Conservation (phyloP, 2,113 vertebrate species). For the Herpetotheres cachinnans region DNA sequence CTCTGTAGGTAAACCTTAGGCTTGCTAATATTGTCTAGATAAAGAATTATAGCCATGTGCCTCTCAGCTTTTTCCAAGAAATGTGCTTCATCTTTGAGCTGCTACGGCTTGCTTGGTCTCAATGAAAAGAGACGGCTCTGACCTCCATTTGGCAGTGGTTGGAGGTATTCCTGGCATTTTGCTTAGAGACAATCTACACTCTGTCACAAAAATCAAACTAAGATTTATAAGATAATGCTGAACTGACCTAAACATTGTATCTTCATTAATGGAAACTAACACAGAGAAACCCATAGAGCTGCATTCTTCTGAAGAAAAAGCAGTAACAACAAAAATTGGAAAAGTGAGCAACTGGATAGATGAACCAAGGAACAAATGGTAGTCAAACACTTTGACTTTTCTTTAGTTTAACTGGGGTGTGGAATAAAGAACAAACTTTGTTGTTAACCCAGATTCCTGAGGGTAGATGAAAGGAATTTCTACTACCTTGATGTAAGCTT, state of each 20-base stretch:
- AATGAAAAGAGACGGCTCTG: constrained; percentile 39
- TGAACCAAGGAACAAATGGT: neutral
- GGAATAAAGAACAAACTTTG: neutral
- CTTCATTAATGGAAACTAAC: neutral
- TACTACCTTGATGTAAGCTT: neutral
- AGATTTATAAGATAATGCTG: constrained; percentile 56
- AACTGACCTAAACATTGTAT: constrained; percentile 7
- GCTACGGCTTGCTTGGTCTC: neutral
- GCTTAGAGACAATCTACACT: constrained; percentile 41
- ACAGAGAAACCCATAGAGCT: neutral
- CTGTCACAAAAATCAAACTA: constrained; percentile 52
- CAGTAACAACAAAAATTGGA: neutral
- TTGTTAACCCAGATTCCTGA: neutral
- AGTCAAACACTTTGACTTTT: neutral
- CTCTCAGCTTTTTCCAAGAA: neutral
- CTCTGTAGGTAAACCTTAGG: neutral
- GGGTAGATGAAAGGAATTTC: neutral
- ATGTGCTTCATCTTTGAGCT: neutral
- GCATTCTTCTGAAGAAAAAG: neutral
- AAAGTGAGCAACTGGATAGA: neutral
- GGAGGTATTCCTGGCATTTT: constrained; percentile 25
- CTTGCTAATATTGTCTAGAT: neutral
- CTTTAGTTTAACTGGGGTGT: neutral
- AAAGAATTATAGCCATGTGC: neutral
- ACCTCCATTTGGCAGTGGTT: neutral